These are phyloP conservation scores for Epinephelus lanceolatus DNA, from an alignment of 2,113 vertebrate species.

Conservation along the genomic window DNA sequence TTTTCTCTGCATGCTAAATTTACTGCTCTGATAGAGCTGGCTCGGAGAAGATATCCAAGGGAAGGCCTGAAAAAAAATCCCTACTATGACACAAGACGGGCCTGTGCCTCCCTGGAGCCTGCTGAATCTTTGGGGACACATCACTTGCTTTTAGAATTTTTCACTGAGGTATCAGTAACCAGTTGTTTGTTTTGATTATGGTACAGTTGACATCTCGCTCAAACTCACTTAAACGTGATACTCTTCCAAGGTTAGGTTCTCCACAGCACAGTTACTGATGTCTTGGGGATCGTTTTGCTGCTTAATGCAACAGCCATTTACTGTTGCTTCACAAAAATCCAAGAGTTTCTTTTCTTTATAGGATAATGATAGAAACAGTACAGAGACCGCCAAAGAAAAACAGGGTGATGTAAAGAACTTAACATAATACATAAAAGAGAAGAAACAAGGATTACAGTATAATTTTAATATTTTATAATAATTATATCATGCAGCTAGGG, in stretches of 20 bases:
- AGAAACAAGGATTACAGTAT: background rate
- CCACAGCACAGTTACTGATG: background rate
- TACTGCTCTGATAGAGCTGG: slow-evolving; percentile 34
- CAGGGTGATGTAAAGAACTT: background rate
- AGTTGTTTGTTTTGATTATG: slow-evolving; percentile 9
- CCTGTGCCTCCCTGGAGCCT: background rate
- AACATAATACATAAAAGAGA: background rate
- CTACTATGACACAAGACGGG: background rate
- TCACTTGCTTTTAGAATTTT: background rate
- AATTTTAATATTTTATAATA: background rate
- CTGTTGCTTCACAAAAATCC: background rate
- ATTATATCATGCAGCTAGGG: background rate
- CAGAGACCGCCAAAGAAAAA: background rate
- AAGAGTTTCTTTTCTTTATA: background rate
- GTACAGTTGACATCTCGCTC: background rate
- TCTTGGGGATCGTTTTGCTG: background rate
- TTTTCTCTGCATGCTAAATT: slow-evolving; percentile 53
- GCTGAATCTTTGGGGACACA: background rate
- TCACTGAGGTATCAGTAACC: background rate
- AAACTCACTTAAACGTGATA: background rate
- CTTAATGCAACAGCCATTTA: background rate
- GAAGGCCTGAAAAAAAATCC: slow-evolving; percentile 2
- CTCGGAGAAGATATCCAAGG: slow-evolving; percentile 4
- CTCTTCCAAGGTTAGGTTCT: background rate
- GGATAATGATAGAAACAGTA: background rate